phyloP scores from a whole-genome alignment of 1,140 invertebrate genomes.

The Procambarus clarkii region DNA sequence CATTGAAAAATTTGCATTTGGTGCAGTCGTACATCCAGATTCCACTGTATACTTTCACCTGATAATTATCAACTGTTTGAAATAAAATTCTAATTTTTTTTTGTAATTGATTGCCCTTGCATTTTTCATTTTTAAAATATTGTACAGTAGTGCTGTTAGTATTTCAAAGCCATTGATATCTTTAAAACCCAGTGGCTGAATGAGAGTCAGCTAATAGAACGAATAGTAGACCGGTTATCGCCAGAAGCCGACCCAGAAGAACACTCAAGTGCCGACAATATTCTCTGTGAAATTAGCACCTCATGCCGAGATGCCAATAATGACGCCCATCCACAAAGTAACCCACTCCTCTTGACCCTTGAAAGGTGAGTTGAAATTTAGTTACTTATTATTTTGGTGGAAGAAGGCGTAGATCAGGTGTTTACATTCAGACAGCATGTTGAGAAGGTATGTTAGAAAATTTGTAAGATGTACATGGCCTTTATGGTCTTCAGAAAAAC shows the following conservation, averaged over 20 bases:
- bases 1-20: too few relatives aligned
- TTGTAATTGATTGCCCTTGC: neutral
- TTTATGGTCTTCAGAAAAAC: too few relatives aligned
- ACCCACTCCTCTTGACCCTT: conserved; percentile 83
- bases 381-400: neutral
- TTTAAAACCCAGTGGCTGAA: conserved; percentile 88
- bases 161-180: conserved; percentile 25
- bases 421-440: too few relatives aligned
- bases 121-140: conserved; percentile 14
- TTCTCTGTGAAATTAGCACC: conserved; percentile 88
- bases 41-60: too few relatives aligned
- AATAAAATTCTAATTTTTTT: too few relatives aligned
- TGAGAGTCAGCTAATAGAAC: conserved; percentile 89
- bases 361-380: conserved; percentile 82
- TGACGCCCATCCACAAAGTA: conserved; percentile 75
- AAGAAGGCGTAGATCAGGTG: too few relatives aligned
- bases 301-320: conserved; percentile 80
- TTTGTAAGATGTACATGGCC: too few relatives aligned
- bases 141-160: conserved; percentile 48
- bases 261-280: conserved; percentile 88
- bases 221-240: conserved; percentile 85
- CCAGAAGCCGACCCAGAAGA: conserved; percentile 84
- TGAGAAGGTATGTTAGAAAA: too few relatives aligned
- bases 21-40: too few relatives aligned
- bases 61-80: too few relatives aligned